Conservation (phyloP, 2,888 invertebrate species). For the Quadroppia sp. region DNA sequence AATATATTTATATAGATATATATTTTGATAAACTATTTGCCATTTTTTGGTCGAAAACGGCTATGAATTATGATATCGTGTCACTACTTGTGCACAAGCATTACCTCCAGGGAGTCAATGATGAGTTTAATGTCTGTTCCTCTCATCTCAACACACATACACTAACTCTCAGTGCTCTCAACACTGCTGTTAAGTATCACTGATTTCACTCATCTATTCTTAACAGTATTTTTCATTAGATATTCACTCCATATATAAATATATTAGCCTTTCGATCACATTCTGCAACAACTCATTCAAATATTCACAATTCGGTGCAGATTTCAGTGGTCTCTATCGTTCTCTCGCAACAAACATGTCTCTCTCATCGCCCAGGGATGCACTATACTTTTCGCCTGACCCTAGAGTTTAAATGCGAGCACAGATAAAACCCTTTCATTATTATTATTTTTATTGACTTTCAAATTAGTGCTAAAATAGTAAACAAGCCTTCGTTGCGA, state of each 20-base stretch:
- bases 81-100: conserved; percentile 16
- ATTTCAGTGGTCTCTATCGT: no score
- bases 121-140: conserved; percentile 3
- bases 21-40: conserved; percentile 1
- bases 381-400: no score
- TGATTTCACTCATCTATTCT: not conserved
- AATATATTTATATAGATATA: conserved; percentile 11
- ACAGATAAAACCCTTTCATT: no score
- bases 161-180: not conserved
- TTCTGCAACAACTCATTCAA: no score
- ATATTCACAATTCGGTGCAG: no score
- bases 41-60: not conserved
- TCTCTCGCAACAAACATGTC: no score
- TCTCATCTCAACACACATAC: not conserved
- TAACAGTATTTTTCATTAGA: conserved; percentile 11
- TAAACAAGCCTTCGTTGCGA: no score
- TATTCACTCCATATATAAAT: conserved; percentile 22
- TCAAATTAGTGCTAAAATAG: no score
- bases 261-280: conserved; percentile 9
- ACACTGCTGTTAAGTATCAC: conserved; percentile 3
- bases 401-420: no score
- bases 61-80: conserved; percentile 24
- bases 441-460: no score
- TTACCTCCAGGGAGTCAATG: conserved; percentile 27
- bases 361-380: no score